Conservation (phyloP, 1,140 invertebrate species). For the Drosophila sulfurigaster region DNA sequence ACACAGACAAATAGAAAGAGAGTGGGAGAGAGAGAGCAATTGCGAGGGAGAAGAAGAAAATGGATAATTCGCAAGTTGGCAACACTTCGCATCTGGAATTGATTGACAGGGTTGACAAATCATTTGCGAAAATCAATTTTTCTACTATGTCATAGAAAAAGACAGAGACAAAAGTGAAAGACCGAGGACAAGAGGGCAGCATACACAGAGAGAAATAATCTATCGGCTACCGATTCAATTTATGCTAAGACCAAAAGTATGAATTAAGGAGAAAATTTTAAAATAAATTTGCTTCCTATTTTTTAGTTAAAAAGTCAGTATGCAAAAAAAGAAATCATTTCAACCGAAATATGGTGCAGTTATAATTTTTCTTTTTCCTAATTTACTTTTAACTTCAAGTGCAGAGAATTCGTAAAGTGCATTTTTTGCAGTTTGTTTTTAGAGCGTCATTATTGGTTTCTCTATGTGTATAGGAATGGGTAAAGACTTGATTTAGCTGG, state of each 20-base stretch:
- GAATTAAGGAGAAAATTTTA: no score
- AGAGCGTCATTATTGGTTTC: no score
- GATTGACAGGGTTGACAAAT: conserved; percentile 68
- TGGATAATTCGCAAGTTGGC: conserved; percentile 40
- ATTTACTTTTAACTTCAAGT: no score
- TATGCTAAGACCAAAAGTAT: no score
- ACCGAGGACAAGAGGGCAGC: neutral
- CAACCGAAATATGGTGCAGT: no score
- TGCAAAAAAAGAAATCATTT: no score
- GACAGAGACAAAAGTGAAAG: conserved; percentile 8
- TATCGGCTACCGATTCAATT: no score
- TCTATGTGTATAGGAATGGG: neutral
- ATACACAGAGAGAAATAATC: neutral
- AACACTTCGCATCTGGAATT: conserved; percentile 51
- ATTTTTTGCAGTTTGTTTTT: no score
- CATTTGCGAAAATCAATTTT: conserved; percentile 70
- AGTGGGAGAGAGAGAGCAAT: neutral
- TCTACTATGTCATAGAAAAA: conserved; percentile 36
- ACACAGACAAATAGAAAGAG: conserved; percentile 32
- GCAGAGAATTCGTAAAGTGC: no score
- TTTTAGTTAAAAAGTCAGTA: no score
- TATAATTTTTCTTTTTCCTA: no score
- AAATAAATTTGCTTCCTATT: no score
- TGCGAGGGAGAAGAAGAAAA: conserved; percentile 15
- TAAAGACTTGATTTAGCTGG: conserved; percentile 12